Conservation (phyloP, 1,140 invertebrate genomes). For the Drosophila kanapiae region DNA sequence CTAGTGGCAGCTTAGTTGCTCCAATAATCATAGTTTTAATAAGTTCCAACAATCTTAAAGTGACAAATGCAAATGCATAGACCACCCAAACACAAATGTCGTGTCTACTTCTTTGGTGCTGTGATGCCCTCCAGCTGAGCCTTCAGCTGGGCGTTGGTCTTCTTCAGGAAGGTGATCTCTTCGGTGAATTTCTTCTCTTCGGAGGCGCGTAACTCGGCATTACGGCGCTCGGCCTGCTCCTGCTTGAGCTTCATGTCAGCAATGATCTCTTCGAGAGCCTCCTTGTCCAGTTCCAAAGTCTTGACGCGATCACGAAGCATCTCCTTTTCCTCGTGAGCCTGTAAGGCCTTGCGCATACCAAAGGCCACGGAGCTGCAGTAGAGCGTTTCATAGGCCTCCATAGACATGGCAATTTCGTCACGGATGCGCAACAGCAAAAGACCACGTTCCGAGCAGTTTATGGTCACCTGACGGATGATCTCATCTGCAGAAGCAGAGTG, state of each 20-base stretch:
- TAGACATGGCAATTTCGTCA: conserved; percentile 98
- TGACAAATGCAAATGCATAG: conserved; percentile 46
- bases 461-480: conserved; percentile 96
- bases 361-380: conserved; percentile 99
- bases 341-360: conserved; percentile 98
- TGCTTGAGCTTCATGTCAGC: conserved; percentile 93
- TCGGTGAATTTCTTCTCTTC: conserved; percentile 96
- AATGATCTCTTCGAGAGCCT: conserved; percentile 91
- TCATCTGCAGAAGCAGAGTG: conserved; percentile 88
- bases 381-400: conserved; percentile 96
- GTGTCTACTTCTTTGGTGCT: conserved; percentile 93
- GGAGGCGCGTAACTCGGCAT: conserved; percentile 92
- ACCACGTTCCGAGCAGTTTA: conserved; percentile 99
- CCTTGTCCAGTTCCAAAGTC: conserved; percentile 89
- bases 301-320: conserved; percentile 87
- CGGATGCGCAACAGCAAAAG: conserved; percentile 95
- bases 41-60: conserved; percentile 54
- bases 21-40: conserved; percentile 52
- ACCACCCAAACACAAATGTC: conserved; percentile 21
- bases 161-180: conserved; percentile 95
- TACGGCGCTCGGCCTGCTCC: conserved; percentile 93
- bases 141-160: conserved; percentile 97
- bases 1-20: conserved; percentile 32
- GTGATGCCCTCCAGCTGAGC: conserved; percentile 96
- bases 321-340: conserved; percentile 90